A percentile compares a stretch with the other conserved stretches of the same genome.
Evolutionary conservation across 2,797 vertebrate genomes (phyloP).

Genomic region (Scyliorhinus canicula): DNA sequence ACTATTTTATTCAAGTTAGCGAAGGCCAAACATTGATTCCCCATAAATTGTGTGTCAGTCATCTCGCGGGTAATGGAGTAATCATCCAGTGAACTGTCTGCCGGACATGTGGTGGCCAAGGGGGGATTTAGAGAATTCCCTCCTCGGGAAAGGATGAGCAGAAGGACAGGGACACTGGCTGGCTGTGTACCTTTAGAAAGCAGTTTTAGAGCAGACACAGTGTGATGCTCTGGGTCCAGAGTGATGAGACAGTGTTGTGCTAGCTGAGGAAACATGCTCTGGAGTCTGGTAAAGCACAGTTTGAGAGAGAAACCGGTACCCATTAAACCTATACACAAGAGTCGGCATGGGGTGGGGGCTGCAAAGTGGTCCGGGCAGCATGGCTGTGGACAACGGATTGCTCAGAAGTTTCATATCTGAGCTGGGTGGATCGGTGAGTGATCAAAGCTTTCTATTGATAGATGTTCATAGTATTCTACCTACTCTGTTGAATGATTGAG

Average conservation of each 20-base stretch:
- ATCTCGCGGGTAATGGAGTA: background rate
- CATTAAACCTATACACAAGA: background rate
- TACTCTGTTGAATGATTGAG: background rate
- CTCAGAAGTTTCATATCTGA: background rate
- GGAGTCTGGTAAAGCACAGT: background rate
- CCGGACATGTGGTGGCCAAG: background rate
- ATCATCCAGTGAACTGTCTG: background rate
- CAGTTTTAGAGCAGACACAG: background rate
- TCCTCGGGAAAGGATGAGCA: background rate
- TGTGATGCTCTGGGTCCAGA: too few relatives aligned
- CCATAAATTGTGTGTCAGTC: background rate
- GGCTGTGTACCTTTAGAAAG: too few relatives aligned
- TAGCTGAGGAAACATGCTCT: background rate
- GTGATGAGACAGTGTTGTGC: too few relatives aligned
- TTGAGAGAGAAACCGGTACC: background rate
- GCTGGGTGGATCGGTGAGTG: background rate
- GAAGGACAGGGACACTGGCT: background rate
- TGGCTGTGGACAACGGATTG: background rate
- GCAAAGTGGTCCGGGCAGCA: background rate
- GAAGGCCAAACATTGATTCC: background rate
- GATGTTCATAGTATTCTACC: too few relatives aligned
- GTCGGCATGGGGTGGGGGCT: background rate
- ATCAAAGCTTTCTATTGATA: too few relatives aligned
- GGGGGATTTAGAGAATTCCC: background rate
- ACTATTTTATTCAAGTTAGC: too few relatives aligned